A percentile compares a stretch with the other conserved stretches of the same genome.
Conservation (phyloP, 2,113 vertebrate species). For the Dipodomys spectabilis region DNA sequence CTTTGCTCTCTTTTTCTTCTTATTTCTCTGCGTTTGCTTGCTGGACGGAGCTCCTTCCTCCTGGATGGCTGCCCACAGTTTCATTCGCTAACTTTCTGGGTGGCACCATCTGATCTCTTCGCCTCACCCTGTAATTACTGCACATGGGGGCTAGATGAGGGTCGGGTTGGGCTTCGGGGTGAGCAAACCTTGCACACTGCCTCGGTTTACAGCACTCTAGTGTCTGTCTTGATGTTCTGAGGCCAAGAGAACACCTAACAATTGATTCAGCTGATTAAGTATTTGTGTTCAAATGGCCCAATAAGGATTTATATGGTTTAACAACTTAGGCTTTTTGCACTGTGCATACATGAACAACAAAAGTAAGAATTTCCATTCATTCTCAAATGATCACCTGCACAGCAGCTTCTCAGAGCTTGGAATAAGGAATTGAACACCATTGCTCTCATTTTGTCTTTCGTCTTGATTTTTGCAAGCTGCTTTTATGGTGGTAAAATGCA, state of each 20-base stretch:
- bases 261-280: neutral
- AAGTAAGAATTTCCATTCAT: neutral
- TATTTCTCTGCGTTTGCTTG: neutral
- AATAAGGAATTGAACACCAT: neutral
- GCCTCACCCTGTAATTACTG: neutral
- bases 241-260: neutral
- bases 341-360: neutral
- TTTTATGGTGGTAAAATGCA: neutral
- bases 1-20: neutral
- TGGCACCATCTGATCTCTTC: neutral
- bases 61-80: neutral
- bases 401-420: neutral
- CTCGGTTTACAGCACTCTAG: neutral
- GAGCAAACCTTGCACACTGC: neutral
- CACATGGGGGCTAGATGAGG: neutral
- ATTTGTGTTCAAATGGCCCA: neutral
- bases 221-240: neutral
- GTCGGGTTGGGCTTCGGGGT: neutral
- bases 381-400: neutral
- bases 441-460: neutral
- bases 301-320: neutral
- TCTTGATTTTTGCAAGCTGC: neutral
- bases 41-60: neutral
- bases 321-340: neutral
- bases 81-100: neutral